These are phyloP conservation scores for Catamblyrhynchus diadema DNA, from an alignment of 2,797 vertebrate genomes.

Conservation along the genomic window DNA sequence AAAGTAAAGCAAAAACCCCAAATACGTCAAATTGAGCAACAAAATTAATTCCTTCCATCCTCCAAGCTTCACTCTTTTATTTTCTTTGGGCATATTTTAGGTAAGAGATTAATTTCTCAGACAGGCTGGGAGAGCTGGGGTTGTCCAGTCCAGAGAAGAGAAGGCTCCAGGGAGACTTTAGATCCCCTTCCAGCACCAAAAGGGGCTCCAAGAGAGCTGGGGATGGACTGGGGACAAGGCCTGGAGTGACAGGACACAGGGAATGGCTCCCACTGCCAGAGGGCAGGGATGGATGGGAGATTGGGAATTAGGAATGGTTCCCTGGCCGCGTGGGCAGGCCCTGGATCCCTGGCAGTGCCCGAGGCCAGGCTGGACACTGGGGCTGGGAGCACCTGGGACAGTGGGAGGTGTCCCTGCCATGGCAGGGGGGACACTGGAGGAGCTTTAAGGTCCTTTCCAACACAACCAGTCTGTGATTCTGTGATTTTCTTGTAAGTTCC, in stretches of 20 bases:
- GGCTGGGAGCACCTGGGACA: neutral
- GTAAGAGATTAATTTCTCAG: neutral
- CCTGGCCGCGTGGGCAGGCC: accelerated
- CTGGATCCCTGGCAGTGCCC: neutral
- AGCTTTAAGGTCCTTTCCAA: neutral
- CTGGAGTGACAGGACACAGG: neutral
- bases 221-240: neutral
- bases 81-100: neutral
- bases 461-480: neutral
- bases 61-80: neutral
- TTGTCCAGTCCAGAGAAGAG: neutral
- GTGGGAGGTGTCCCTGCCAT: neutral
- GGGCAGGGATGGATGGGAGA: neutral
- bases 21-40: neutral
- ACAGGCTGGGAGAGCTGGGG: neutral
- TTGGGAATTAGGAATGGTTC: neutral
- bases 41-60: neutral
- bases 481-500: neutral
- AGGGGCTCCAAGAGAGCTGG: neutral
- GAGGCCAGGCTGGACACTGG: neutral
- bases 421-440: neutral
- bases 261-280: neutral
- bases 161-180: neutral
- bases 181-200: neutral
- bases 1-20: neutral